A percentile compares a stretch with the other conserved stretches of the same genome.
Evolutionary conservation across 2,113 vertebrate genomes (phyloP).

Genomic region (Phycodurus eques): DNA sequence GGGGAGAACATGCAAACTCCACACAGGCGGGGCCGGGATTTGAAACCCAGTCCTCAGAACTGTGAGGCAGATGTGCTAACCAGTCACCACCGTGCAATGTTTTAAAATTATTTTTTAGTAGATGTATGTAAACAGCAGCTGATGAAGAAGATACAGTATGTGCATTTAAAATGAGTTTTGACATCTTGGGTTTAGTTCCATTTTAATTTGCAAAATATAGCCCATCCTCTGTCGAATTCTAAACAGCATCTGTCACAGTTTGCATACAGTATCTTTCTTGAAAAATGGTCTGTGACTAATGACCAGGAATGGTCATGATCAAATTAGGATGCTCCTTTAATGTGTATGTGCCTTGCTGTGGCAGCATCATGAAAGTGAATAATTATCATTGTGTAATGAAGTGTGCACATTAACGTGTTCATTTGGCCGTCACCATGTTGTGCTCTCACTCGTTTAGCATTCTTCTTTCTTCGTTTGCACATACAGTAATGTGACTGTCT

Average conservation of each 20-base stretch:
- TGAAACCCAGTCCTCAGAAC: no score
- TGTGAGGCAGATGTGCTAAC: no score
- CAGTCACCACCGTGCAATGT: no score
- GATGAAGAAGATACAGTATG: no score
- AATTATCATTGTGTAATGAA: conserved; percentile 4
- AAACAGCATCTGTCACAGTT: not conserved
- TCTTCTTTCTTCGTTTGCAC: not conserved
- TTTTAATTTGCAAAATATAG: not conserved
- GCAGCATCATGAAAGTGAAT: conserved; percentile 8
- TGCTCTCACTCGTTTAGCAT: not conserved
- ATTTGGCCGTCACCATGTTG: not conserved
- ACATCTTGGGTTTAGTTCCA: no score
- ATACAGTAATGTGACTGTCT: not conserved
- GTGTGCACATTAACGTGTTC: not conserved
- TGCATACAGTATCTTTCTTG: not conserved
- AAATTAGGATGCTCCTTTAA: not conserved
- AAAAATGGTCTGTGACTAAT: not conserved
- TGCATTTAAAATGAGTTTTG: no score
- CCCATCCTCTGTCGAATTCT: no score
- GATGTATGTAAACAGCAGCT: no score
- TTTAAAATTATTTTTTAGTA: no score
- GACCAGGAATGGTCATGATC: conserved; percentile 2
- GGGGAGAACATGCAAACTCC: no score
- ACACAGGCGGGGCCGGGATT: no score
- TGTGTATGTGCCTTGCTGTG: not conserved